Evolutionary conservation across 30 jellyfish, hydroid and myxozoan genomes (phyloP), one percentile per base, ranked within the genome.

Genomic region (Clytia hemisphaerica): DNA sequence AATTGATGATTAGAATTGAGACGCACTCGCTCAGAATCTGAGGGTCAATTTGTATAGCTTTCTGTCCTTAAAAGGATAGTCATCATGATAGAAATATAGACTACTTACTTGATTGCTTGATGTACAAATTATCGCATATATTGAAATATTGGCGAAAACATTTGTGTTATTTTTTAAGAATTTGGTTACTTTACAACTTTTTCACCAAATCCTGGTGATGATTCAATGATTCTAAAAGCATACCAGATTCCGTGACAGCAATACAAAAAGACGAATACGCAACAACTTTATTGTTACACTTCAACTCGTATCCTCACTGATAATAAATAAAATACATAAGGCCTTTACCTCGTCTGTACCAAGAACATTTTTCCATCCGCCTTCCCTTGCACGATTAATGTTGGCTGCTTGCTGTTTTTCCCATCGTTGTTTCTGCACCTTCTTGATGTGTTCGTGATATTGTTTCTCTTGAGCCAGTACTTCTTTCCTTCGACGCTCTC

Each of bases 351-450:
- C 95, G 30, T 78, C 85, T 2, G 76, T 45, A 34, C 69, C 48
- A 30, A 86, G 83, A 28, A 79, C 74, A 58, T 76, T 75, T 55
- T 74, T 88, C 97, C 97, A 88, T 12, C 97, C 97, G 25, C 71
- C 83, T 58, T 88, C 97, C 66, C 94, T 63, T 22, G 97, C 97
- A 15, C 83, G 75, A 37, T 74, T 55, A 47, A 88, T 88, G 26
- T 85, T 59, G 9, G 50, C 80, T 12, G 82, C 97, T 92, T 88
- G 97, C 18, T 79, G 94, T 35, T 88, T 88, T 68, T 88, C 92
- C 83, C 93, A 80, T 67, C 97, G 37, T 58, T 88, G 83, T 50
- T 88, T 78, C 35, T 81, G 97, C 24, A 80, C 67, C 38, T 78
- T 78, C 37, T 75, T 77, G 73, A 88, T 50, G 33, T 88, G 73